phyloP scores from a whole-genome alignment of 1,140 invertebrate genomes.

The Prorops nasuta region DNA sequence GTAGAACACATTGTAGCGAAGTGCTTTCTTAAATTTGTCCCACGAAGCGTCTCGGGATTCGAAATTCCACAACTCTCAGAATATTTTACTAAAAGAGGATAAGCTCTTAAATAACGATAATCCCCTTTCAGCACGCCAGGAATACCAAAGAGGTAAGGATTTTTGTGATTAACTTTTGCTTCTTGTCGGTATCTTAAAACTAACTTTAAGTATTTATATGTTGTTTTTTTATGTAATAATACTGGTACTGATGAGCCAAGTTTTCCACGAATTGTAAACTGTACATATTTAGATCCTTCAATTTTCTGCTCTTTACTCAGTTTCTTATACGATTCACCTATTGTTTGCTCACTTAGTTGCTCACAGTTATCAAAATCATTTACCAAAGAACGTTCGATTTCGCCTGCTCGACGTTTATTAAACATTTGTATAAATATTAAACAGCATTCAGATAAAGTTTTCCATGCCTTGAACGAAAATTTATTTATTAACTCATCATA shows the following conservation, averaged over 20 bases:
- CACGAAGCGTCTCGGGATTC: constrained; percentile 4
- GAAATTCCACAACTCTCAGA: constrained; percentile 8
- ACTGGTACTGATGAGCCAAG: constrained; percentile 9
- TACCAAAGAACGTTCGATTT: constrained; percentile 2
- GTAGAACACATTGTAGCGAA: constrained; percentile 10
- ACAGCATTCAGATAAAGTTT: neutral
- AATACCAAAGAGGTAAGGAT: constrained; percentile 9
- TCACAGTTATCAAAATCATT: too few species aligned
- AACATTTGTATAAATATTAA: constrained; percentile 5
- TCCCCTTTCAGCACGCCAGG: neutral
- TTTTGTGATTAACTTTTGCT: constrained; percentile 5
- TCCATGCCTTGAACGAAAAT: neutral
- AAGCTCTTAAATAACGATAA: constrained; percentile 15
- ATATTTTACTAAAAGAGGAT: constrained; percentile 9
- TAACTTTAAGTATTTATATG: constrained; percentile 4
- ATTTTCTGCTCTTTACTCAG: too few species aligned
- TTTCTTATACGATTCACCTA: neutral
- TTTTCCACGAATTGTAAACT: constrained; percentile 7
- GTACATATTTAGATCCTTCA: constrained; percentile 5
- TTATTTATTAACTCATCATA: neutral
- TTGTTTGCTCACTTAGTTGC: neutral
- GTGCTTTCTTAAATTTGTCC: constrained; percentile 11
- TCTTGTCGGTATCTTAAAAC: constrained; percentile 8
- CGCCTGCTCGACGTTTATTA: neutral
- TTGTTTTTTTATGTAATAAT: neutral